Evolutionary conservation across 2,797 vertebrate genomes (phyloP), one percentile per base, ranked within the genome.

Genomic region (Holocentrus rufus): DNA sequence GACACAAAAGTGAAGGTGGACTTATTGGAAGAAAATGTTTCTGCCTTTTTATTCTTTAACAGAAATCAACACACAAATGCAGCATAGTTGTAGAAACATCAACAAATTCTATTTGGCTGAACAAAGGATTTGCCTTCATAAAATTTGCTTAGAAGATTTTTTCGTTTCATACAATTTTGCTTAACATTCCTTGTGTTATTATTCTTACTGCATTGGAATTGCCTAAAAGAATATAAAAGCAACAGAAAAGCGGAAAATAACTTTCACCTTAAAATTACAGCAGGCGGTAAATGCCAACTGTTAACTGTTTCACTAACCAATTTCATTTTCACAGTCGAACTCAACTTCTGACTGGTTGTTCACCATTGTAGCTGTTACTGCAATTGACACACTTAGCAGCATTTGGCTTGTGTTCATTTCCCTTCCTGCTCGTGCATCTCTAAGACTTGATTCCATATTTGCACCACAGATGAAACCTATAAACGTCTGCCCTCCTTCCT

Each of bases 391-490:
- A 39, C 5, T 44, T 44, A 44, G 1, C 42, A 44, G 13, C 42
- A 14, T 42, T 42, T 44, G 42, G 13, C 42, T 44, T 13, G 14
- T 15, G 42, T 44, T 44, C 3, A 44, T 17, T 5, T 15, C 42
- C 42, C 42, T 5, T 14, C 42, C 42, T 6, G 20, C 5, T 15
- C 27, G 22, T 14, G 13, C 14, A 14, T 44, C 42, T 7, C 7
- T 1, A 14, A 1, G 8, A 67, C 54, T 68, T 18, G 50, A 61
- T 22, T 10, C 5, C 14, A 34, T 56, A 30, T 34, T 17, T 18
- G n/a, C 46, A 52, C 50, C 36, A 23, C 46, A 72, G 39, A 53
- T 57, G 34, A 58, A 30, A 47, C 61, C 20, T 66, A 22, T 75
- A 59, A 30, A 64, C 73, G 52, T 56, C 54, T 18, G 1, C 7